Base-by-base conservation (phyloP, 2,888 invertebrate species). In the Troides helena region DNA sequence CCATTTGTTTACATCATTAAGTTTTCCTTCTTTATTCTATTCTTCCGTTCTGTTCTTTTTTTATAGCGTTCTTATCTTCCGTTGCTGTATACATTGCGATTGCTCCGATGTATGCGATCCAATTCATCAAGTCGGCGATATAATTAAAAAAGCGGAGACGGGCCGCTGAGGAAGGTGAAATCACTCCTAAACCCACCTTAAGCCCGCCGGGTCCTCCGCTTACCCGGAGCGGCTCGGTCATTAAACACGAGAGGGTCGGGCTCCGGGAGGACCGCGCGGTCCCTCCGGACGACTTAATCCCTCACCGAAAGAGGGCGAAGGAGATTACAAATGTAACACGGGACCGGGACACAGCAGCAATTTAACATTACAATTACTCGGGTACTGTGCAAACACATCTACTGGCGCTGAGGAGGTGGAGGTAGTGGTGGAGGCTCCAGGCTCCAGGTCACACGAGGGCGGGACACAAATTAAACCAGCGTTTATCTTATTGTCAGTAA, bases 261-360 rank as follows among this genome's bases (percentile, higher is more conserved):
- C 36, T 46, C 58, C 57, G 66, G 23, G 66, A 25, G 65, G 30
- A 21, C 53, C 17, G 50, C 62, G 21, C 21, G 50, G 65, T 69
- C 67, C 72, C 71, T 68, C 50, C 50, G 71, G 72, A 71, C 69
- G 71, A 71, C 67, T 72, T 72, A 72, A 72, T 72, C 72, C 71
- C 62, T 64, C 53, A 53, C 60, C 68, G 60, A 59, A 60, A 62
- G 66, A 25, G 64, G 43, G 50, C 61, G 36, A 30, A 60, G 57
- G 56, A 53, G 53, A 60, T 70, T 66, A 64, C 61, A n/a, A 53
- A 43, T 60, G 36, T 39, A 62, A 68, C 63, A 68, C 66, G 53
- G 53, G 50, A 17, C 50, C 50, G 14, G 50, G 17, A 18, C 50
- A 50, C 50, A 18, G 17, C 50, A 50, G 50, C 17, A 50, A 50